Evolutionary conservation across 1,140 invertebrate genomes (phyloP).

Genomic region (Pygmarrhopalites habei): DNA sequence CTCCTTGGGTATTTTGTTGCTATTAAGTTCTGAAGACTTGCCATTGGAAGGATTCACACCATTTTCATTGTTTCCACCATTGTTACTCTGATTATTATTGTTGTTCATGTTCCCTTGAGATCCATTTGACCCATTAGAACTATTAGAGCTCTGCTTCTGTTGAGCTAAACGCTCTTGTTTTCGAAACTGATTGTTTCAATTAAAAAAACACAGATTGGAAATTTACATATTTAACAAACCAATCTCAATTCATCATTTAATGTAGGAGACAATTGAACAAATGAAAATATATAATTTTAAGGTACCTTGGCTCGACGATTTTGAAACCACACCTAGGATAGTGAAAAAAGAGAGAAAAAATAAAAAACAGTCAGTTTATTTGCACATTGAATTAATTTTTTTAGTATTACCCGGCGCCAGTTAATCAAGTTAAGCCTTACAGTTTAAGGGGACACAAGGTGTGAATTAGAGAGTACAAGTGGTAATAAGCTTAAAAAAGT

Average conservation of each 20-base stretch:
- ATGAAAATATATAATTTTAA: too few relatives aligned
- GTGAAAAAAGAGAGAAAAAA: neutral
- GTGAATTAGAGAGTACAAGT: too few relatives aligned
- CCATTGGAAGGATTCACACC: constrained; percentile 31
- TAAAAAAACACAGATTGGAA: too few relatives aligned
- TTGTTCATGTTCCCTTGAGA: constrained; percentile 36
- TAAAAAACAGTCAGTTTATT: too few relatives aligned
- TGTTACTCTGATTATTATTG: constrained; percentile 17
- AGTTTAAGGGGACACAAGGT: too few relatives aligned
- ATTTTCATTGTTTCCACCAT: constrained; percentile 24
- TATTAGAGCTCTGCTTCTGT: constrained; percentile 52
- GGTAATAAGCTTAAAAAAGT: neutral
- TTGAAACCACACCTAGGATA: constrained; percentile 82
- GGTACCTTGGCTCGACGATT: constrained; percentile 70
- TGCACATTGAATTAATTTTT: too few relatives aligned
- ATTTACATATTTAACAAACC: too few relatives aligned
- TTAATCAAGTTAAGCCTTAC: too few relatives aligned
- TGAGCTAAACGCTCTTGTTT: constrained; percentile 82
- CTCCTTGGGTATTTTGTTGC: constrained; percentile 32
- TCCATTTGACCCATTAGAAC: constrained; percentile 34
- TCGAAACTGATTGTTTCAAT: constrained; percentile 52
- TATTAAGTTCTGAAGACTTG: constrained; percentile 37
- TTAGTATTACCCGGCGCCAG: too few relatives aligned
- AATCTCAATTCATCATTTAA: too few relatives aligned
- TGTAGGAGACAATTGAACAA: too few relatives aligned